Percentiles rank a stretch among this genome's conserved stretches.
Conservation (phyloP, 2,113 vertebrate genomes). For the Ranitomeya variabilis region DNA sequence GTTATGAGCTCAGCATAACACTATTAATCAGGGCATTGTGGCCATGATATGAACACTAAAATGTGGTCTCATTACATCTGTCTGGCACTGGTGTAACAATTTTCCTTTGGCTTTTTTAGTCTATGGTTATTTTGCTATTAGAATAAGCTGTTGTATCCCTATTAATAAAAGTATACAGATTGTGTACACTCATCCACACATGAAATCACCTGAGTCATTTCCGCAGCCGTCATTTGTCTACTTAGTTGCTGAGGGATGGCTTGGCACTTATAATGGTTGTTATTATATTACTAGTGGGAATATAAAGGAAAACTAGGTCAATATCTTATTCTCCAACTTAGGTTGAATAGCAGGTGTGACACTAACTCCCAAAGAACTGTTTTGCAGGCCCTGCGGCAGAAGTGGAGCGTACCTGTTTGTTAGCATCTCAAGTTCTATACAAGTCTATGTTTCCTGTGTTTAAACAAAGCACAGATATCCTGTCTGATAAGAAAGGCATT, state of each 20-base stretch:
- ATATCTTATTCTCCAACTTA: neutral
- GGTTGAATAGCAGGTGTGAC: slow-evolving; percentile 7
- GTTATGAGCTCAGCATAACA: no score
- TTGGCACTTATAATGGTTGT: neutral
- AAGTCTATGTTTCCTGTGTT: slow-evolving; percentile 51
- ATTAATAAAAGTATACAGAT: neutral
- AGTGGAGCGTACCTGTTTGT: slow-evolving; percentile 32
- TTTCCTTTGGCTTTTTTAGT: neutral
- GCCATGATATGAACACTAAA: neutral
- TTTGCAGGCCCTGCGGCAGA: slow-evolving; percentile 4
- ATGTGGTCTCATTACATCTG: neutral
- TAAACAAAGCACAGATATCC: slow-evolving; percentile 53
- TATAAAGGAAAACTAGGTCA: slow-evolving; percentile 4
- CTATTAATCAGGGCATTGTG: no score
- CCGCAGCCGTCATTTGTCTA: neutral
- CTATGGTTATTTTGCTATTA: neutral
- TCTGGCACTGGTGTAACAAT: neutral
- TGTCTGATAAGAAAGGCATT: slow-evolving; percentile 42
- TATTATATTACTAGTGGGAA: neutral
- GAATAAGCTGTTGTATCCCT: neutral
- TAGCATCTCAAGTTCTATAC: slow-evolving; percentile 39
- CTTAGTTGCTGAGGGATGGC: neutral
- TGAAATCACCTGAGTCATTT: neutral
- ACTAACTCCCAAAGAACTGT: neutral
- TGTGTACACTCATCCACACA: neutral